Base-by-base conservation (phyloP, 1,140 invertebrate genomes). In the Trichoplusia ni region DNA sequence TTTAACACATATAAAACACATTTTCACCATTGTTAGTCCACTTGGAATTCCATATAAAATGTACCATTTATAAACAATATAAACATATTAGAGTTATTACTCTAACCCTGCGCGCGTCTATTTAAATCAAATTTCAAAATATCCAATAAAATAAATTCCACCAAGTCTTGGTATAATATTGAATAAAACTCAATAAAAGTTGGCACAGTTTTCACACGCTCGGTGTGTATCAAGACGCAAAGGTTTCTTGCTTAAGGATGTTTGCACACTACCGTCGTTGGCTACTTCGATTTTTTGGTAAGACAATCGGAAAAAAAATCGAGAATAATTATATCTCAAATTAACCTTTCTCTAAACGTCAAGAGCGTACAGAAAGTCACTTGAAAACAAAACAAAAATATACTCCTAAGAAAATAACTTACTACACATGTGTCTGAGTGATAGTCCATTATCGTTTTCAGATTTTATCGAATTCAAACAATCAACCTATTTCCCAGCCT, bases 81-180 rank as follows among this genome's bases (percentile, higher is more conserved):
- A 31, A 31, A 31, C 3, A 27, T 4, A 27, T 7, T 4, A 27
- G 25, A 29, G 6, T n/a, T n/a, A 29, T 19, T 31, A 33, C 11
- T 5, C 16, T 16, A 47, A 9, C 4, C 19, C 5, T 3, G 4
- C 2, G 9, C 1, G 40, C 14, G 9, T 49, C 16, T 31, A 49
- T 49, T 31, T 49, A 49, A 49, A 31, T 49, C 46, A 49, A 29
- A 33, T 49, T 49, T 49, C 27, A 49, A 33, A 49, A 31, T 31
- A 31, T 49, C 0, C 46, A 49, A 49, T 33, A 49, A 33, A 51
- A 51, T 51, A 51, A 35, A 51, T 31, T 51, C 25, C 25, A 0
- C 3, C 5, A 1, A 16, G 29, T 8, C 29, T 47, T 11, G 44
- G 27, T 14, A 23, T 19, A 33, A 11, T 27, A 27, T 46, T 27